Evolutionary conservation across 2,888 invertebrate species (phyloP), one percentile per base, ranked within the genome.

Genomic region (Diarsia brunnea): DNA sequence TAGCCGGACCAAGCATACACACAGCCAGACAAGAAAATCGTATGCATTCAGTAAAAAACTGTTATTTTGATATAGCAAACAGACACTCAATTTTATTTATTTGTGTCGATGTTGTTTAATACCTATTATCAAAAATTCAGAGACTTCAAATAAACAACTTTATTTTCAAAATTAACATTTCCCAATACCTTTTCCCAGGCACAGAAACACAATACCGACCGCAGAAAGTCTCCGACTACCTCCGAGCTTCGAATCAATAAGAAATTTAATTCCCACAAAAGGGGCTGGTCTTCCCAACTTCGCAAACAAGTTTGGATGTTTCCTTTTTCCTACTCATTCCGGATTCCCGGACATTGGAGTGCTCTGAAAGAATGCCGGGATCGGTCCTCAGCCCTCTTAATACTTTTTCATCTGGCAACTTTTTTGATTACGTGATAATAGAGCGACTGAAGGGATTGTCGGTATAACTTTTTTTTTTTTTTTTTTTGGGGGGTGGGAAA

Each of bases 231-330:
- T 11, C 21, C 43, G 51, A 72, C 63, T 38, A 64, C 53, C 70
- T 63, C 19, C 61, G 24, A 69, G 68, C 73, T 68, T 69, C 64
- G 77, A 81, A 87, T 84, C 89, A 80, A 89, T 86, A 84, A 82
- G 82, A 84, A 87, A 88, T 89, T 89, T 84, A 86, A 87, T 89
- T 84, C 84, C 75, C 79, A 79, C 84, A 78, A 87, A 81, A 73
- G 78, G 68, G 75, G 69, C 67, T 76, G 82, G 80, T 73, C 79
- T 69, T 75, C 68, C 14, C 19, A 87, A 86, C 78, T 87, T 87
- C 47, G 67, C 81, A 76, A 83, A 83, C 80, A 88, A 85, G 79
- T 88, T 82, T 38, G 75, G 73, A 68, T 82, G 84, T 86, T 87
- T 81, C 78, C 81, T 89, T 87, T 87, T 87, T 85, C 63, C 67